Base-by-base conservation (phyloP, 2,888 invertebrate genomes). In the Caenorhabditis zanzibari region DNA sequence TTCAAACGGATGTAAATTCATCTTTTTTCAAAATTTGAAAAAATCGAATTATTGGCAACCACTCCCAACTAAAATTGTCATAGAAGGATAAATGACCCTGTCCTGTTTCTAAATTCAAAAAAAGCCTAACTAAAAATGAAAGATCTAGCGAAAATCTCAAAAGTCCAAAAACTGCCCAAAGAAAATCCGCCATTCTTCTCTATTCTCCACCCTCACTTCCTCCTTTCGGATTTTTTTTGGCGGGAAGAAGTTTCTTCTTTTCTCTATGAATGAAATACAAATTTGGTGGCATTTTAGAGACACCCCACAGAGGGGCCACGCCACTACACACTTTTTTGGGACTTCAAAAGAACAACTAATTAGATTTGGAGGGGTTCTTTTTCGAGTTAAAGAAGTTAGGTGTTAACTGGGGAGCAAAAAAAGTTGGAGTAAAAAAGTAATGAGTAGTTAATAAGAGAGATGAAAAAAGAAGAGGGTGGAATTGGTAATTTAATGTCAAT, bases 261-360 rank as follows among this genome's bases (percentile, higher is more conserved):
- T 6, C 12, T 12, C 58, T n/a, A 71, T 69, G 76, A 69, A 68
- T 69, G 69, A 69, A n/a, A 76, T 69, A 76, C 76, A 75, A 75
- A 75, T 68, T 75, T 75, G 64, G 35, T 9, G 44, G 24, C 38
- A 24, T 52, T 52, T 16, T 5, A 47, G 58, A 56, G n/a, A n/a
- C n/a, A n/a, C n/a, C n/a, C n/a, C n/a, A n/a, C n/a, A n/a, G n/a
- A n/a, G n/a, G n/a, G n/a, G n/a, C n/a, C n/a, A 41, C 52, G 59
- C 76, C 66, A 52, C 58, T 74, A 54, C 0, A 14, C 28, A 0
- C 22, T 63, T 38, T 64, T 28, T 47, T 26, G 24, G 12, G 12
- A 26, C 41, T 26, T 54, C 54, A 49, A 38, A 22, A 38, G 38
- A 63, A 41, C 38, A 24, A 38, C 41, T 26, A 54, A 54, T 54